phyloP scores from a whole-genome alignment of 2,113 vertebrate species.

The Lamprotornis superbus region DNA sequence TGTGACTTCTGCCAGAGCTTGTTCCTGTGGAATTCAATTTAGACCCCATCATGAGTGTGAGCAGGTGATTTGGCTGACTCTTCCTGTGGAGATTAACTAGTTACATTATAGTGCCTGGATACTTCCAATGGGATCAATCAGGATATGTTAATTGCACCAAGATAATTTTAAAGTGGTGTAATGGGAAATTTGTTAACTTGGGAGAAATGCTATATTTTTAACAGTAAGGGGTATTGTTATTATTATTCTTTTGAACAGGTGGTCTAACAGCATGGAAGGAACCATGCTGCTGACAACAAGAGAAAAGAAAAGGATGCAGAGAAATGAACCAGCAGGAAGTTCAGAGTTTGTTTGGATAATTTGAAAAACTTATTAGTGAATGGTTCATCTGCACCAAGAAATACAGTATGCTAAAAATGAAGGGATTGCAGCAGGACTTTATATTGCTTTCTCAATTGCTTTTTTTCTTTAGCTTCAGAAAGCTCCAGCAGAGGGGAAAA shows the following conservation, averaged over 20 bases:
- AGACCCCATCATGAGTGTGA: conserved; percentile 8
- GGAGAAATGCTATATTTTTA: conserved; percentile 63
- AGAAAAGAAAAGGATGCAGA: conserved; percentile 37
- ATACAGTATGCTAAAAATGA: conserved; percentile 1
- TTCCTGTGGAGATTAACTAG: conserved; percentile 47
- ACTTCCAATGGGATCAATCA: conserved; percentile 64
- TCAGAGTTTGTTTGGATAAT: conserved; percentile 56
- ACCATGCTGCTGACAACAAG: conserved; percentile 13
- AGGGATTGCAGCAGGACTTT: background rate
- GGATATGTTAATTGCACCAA: conserved; percentile 51
- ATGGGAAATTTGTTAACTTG: conserved; percentile 64
- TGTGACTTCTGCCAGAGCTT: conserved; percentile 1
- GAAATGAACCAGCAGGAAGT: conserved; percentile 58
- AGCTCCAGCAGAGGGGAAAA: background rate
- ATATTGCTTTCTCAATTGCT: background rate
- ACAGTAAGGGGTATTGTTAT: conserved; percentile 62
- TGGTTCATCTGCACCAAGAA: conserved; percentile 35
- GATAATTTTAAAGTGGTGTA: conserved; percentile 62
- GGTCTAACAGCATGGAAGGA: conserved; percentile 64
- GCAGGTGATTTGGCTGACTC: conserved; percentile 51
- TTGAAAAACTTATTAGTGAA: conserved; percentile 41
- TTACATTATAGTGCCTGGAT: conserved; percentile 37
- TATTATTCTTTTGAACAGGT: conserved; percentile 70
- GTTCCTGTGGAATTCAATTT: conserved; percentile 46
- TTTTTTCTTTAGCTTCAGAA: background rate